Base-by-base conservation (phyloP, 2,113 vertebrate species). In the Apistogramma diplotaenia region DNA sequence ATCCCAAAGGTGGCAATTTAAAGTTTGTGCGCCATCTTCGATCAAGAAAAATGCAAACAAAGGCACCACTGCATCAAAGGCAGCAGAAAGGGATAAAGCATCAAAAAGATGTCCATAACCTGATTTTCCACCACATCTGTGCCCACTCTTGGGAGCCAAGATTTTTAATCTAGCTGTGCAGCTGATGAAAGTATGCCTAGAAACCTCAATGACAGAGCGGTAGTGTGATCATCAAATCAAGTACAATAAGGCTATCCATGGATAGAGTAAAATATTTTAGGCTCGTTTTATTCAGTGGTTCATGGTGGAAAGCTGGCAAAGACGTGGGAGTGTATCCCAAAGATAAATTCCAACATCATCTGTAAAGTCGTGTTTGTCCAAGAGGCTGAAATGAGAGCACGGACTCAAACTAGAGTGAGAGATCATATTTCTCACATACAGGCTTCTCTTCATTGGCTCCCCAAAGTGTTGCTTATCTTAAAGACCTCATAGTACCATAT, bases 51-150 rank as follows among this genome's bases (percentile, higher is more conserved):
- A 6, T 49, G 6, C 0, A 1, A 86, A 76, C 53, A 82, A 85
- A 80, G 76, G 58, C 29, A 37, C 60, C 51, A 15, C 29, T 43
- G 62, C 60, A 83, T 73, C 53, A 76, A 76, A 74, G 2, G 33
- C 70, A 60, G 16, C 54, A 81, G 49, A 88, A 74, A 73, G 60
- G 27, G 13, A 75, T 49, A 49, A 61, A 79, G 53, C 73, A 79
- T 86, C 43, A 80, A 84, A 82, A 54, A 70, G 43, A 84, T 65
- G 74, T 33, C 27, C 29, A 27, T 55, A 55, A 35, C 37, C 16
- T 46, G 57, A 79, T 55, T 76, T 85, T 73, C 51, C 61, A 76
- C 11, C 23, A 57, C 25, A 80, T 58, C 72, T 74, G 57, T 40
- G 59, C 49, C 27, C 72, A 43, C 73, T 76, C 53, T 12, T 21